Evolutionary conservation across 2,888 invertebrate genomes (phyloP).

Genomic region (Miltochrista miniata): DNA sequence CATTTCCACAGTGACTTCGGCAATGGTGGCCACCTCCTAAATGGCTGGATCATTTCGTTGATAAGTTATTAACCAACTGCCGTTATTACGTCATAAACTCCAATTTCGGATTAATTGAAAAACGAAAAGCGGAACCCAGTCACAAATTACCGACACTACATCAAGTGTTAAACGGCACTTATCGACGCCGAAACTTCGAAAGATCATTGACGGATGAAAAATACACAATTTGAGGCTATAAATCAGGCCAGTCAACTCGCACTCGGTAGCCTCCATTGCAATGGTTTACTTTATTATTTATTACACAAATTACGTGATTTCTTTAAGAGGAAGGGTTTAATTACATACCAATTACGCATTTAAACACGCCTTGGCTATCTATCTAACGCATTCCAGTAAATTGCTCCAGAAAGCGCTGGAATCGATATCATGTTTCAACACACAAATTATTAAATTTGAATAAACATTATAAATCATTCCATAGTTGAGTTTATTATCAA

Average conservation of each 20-base stretch:
- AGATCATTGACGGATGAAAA: conserved; percentile 74
- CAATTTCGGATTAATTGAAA: conserved; percentile 80
- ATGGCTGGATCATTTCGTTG: conserved; percentile 45
- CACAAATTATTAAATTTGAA: conserved; percentile 1
- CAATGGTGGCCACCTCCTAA: conserved; percentile 38
- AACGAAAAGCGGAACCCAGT: conserved; percentile 70
- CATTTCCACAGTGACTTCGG: too few relatives aligned
- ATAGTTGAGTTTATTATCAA: background rate
- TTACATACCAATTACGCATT: conserved; percentile 50
- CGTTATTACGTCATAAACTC: conserved; percentile 67
- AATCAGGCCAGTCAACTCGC: conserved; percentile 67
- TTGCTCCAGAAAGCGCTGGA: conserved; percentile 16
- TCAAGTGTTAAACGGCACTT: conserved; percentile 83
- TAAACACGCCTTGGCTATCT: conserved; percentile 34
- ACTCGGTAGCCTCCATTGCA: conserved; percentile 60
- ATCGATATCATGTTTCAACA: conserved; percentile 3
- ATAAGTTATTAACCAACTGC: conserved; percentile 53
- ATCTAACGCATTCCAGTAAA: conserved; percentile 27
- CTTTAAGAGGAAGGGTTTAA: conserved; percentile 60
- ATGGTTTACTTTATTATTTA: conserved; percentile 75
- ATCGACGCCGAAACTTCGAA: conserved; percentile 76
- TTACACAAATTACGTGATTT: conserved; percentile 62
- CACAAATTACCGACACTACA: conserved; percentile 82
- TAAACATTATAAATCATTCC: background rate
- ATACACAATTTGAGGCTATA: conserved; percentile 81